Evolutionary conservation across 2,797 vertebrate genomes (phyloP), one percentile per base, ranked within the genome.

Genomic region (Poecilia velifera): DNA sequence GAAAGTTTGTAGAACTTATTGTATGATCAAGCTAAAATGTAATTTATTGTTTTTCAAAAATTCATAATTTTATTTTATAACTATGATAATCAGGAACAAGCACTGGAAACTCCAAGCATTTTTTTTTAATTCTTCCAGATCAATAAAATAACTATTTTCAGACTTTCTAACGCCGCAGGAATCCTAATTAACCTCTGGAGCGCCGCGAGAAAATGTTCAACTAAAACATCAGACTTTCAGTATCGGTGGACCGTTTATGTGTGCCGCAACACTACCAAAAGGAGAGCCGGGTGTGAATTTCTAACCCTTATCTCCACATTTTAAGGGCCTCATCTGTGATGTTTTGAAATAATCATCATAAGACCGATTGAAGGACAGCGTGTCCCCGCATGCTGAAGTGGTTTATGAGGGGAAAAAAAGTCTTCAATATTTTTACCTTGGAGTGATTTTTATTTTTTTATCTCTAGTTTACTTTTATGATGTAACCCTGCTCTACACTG

Each of bases 371-470:
- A 55, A 81, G 57, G 74, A 74, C 59, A 49, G 78, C 20, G 49
- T 70, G 70, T 71, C 39, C 73, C 39, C 71, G 64, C 64, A 59
- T 31, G 45, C 76, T 49, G 41, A 10, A 66, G 76, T 71, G 36
- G 36, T 57, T 68, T 57, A 9, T 46, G 36, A 14, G 22, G 51
- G 71, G 9, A 39, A 36, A 57, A 31, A 49, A 28, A 31, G 72
- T 59, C 28, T 72, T 70, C 2, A 78, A 31, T 28, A 73, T 46
- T 77, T 80, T 81, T 66, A 78, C 64, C 66, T 79, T n/a, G 18
- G 43, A 31, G 8, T 36, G 34, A 6, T 57, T 66, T 72, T 46
- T 34, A 53, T 25, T 25, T 53, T 53, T 53, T 25, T 41, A 22
- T 16, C 31, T 64, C 28, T 49, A 6, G 16, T 22, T 46, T 34